Conservation (phyloP, 2,797 vertebrate species). For the Argya squamiceps region DNA sequence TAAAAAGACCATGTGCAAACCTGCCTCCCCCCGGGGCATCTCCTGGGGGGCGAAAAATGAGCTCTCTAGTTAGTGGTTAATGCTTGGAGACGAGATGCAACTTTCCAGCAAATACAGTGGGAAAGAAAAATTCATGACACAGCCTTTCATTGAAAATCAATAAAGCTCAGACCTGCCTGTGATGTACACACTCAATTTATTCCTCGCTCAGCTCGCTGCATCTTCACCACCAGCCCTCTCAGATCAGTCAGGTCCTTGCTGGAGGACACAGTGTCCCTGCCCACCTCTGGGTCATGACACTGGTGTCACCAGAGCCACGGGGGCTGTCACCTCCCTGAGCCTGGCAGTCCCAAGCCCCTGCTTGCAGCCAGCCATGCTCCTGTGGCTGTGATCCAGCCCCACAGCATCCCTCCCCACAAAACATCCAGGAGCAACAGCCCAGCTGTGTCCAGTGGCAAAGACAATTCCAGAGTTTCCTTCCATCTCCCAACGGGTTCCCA, state of each 20-base stretch:
- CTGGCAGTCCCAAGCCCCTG: neutral
- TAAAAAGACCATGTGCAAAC: constrained; percentile 16
- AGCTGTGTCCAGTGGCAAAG: neutral
- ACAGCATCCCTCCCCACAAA: neutral
- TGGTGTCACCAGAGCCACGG: neutral
- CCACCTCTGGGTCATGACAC: neutral
- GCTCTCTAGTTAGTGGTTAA: constrained; percentile 43
- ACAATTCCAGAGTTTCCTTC: neutral
- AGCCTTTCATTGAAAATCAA: constrained; percentile 68
- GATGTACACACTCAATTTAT: constrained; percentile 58
- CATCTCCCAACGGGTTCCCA: neutral
- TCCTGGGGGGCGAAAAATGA: neutral
- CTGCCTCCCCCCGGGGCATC: neutral
- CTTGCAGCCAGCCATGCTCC: neutral
- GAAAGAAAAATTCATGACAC: constrained; percentile 63
- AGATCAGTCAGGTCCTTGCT: neutral
- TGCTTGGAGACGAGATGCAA: constrained; percentile 18
- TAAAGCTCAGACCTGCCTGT: constrained; percentile 55
- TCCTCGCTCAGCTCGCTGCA: neutral
- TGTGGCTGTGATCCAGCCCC: neutral
- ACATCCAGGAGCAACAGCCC: rapidly evolving
- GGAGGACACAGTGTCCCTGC: neutral
- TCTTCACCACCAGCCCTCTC: neutral
- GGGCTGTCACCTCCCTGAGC: neutral
- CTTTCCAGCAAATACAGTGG: constrained; percentile 48